phyloP scores from a whole-genome alignment of 1,140 invertebrate species.

The Drosophila aff. region DNA sequence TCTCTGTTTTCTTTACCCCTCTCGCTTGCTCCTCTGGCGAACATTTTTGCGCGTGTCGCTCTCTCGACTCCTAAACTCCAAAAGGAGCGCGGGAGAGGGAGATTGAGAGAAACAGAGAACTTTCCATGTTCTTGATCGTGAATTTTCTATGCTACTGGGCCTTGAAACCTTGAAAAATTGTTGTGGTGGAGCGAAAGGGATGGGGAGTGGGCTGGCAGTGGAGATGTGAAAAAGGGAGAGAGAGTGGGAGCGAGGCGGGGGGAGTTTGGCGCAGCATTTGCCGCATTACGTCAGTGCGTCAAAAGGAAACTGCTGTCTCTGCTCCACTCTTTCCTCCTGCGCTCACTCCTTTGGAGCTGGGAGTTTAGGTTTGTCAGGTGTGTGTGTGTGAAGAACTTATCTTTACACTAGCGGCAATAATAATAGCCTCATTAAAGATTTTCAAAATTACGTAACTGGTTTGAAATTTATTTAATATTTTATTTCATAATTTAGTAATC shows the following conservation, averaged over 20 bases:
- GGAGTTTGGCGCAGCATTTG: conserved; percentile 68
- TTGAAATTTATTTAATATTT: no score
- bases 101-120: conserved; percentile 43
- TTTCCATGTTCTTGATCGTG: conserved; percentile 85
- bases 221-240: neutral
- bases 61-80: conserved; percentile 49
- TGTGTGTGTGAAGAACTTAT: conserved; percentile 9
- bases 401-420: conserved; percentile 1
- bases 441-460: no score
- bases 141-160: conserved; percentile 84
- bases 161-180: conserved; percentile 80
- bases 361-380: neutral
- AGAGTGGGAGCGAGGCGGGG: conserved; percentile 5
- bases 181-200: conserved; percentile 30
- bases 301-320: conserved; percentile 68
- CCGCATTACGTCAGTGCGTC: conserved; percentile 78
- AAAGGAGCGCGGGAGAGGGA: conserved; percentile 7
- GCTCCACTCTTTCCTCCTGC: conserved; percentile 35
- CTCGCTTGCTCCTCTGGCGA: conserved; percentile 6
- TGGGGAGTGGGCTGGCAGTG: conserved; percentile 1
- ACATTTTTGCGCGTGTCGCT: conserved; percentile 73
- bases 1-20: neutral
- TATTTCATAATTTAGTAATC: no score
- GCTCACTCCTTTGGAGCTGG: conserved; percentile 26
- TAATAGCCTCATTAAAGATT: neutral